Percentiles rank a stretch among this genome's conserved stretches.
Conservation (phyloP, 2,888 invertebrate genomes). For the Habrosyne pyritoides region DNA sequence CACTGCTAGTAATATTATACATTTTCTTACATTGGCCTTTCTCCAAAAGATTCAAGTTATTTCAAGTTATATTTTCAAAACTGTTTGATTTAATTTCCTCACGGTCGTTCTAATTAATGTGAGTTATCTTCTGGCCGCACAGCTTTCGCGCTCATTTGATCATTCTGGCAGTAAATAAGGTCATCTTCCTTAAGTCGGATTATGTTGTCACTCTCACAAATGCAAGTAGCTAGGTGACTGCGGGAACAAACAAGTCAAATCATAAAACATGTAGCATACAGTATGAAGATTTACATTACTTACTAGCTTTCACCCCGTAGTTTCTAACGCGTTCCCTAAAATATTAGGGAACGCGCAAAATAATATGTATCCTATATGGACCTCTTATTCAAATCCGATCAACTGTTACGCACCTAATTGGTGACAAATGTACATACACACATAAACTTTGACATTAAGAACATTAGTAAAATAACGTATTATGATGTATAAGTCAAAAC, state of each 20-base stretch:
- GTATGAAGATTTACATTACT: background rate
- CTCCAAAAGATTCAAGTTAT: background rate
- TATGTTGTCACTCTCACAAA: background rate
- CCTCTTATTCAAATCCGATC: too few species aligned
- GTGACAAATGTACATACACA: too few species aligned
- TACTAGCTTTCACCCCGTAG: too few species aligned
- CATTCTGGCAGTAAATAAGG: background rate
- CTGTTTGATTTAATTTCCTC: background rate
- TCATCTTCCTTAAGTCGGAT: background rate
- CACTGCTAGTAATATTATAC: too few species aligned
- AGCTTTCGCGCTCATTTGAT: background rate
- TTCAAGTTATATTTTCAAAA: background rate
- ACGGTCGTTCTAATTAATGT: background rate
- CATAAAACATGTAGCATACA: background rate
- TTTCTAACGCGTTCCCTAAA: too few species aligned
- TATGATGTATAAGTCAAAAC: too few species aligned
- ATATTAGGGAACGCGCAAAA: too few species aligned
- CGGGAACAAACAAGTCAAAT: background rate
- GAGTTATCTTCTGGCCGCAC: background rate
- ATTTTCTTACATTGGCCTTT: background rate
- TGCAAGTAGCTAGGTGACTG: background rate
- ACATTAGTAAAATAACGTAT: too few species aligned
- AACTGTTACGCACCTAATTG: too few species aligned
- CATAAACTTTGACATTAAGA: too few species aligned
- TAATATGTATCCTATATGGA: too few species aligned